These are phyloP conservation scores for Polia nebulosa DNA, from an alignment of 2,888 invertebrate species.

Conservation along the genomic window DNA sequence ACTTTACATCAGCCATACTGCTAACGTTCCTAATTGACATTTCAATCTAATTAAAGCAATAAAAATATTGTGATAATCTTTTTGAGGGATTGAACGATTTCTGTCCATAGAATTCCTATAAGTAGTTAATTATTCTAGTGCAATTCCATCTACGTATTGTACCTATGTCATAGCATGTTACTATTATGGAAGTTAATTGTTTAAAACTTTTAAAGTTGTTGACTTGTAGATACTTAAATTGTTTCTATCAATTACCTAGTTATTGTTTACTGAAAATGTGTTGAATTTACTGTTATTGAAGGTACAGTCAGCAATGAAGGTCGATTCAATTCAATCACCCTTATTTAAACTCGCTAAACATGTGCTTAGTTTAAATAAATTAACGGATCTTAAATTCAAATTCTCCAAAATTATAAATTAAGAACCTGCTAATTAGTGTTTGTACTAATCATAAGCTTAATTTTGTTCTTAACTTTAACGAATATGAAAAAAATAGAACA, in stretches of 20 bases:
- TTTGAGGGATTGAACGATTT: slow-evolving; percentile 57
- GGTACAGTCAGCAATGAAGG: slow-evolving; percentile 4
- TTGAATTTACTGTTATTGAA: background rate
- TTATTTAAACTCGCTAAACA: too few species aligned
- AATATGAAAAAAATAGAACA: too few species aligned
- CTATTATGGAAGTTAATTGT: slow-evolving; percentile 33
- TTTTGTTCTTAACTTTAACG: too few species aligned
- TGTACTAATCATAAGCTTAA: too few species aligned
- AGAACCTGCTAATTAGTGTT: too few species aligned
- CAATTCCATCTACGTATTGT: slow-evolving; percentile 49
- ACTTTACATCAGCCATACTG: slow-evolving; percentile 42
- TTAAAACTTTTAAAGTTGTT: slow-evolving; percentile 48
- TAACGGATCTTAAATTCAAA: too few species aligned
- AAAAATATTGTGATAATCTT: slow-evolving; percentile 65
- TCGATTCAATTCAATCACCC: background rate
- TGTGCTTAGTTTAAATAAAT: too few species aligned
- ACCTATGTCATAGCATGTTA: slow-evolving; percentile 33
- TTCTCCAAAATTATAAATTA: too few species aligned
- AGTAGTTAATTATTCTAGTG: slow-evolving; percentile 55
- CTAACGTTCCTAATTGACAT: slow-evolving; percentile 56
- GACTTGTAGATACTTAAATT: slow-evolving; percentile 47
- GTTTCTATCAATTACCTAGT: slow-evolving; percentile 26
- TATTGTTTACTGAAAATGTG: slow-evolving; percentile 30
- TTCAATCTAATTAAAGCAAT: slow-evolving; percentile 58
- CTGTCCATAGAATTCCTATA: slow-evolving; percentile 60